These are phyloP conservation scores for Fregetta grallaria DNA, from an alignment of 2,113 vertebrate genomes.

Conservation along the genomic window DNA sequence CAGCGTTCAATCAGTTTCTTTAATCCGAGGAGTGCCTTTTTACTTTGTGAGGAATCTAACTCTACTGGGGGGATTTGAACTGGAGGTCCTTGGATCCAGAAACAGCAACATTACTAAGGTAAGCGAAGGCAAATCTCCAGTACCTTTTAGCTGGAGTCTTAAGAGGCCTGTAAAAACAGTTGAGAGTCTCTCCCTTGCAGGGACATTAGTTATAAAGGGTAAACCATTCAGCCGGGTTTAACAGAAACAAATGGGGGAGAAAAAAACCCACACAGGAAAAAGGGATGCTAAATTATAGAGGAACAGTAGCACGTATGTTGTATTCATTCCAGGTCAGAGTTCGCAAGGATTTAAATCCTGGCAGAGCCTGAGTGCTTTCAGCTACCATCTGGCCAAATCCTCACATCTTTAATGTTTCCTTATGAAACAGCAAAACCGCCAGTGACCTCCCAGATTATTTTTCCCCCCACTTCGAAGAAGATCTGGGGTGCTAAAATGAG, in stretches of 20 bases:
- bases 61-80: neutral
- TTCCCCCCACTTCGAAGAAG: neutral
- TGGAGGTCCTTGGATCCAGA: neutral
- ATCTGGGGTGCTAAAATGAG: neutral
- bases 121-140: neutral
- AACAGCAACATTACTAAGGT: neutral
- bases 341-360: slow-evolving; percentile 24
- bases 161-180: neutral
- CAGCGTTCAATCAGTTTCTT: neutral
- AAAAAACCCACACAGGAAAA: slow-evolving; percentile 2
- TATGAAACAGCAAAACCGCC: neutral
- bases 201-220: neutral
- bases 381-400: neutral
- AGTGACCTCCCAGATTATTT: neutral
- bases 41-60: neutral
- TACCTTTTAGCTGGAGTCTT: neutral
- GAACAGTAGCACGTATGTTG: slow-evolving; percentile 23
- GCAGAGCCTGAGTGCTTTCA: neutral
- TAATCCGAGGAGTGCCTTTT: neutral
- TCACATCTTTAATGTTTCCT: slow-evolving; percentile 8
- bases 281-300: slow-evolving; percentile 28
- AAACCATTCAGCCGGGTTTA: neutral
- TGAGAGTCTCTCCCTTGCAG: neutral
- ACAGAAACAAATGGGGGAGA: neutral
- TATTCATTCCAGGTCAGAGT: slow-evolving; percentile 30